A percentile compares a stretch with the other conserved stretches of the same genome.
Evolutionary conservation across 2,113 vertebrate species (phyloP).

Genomic region (Microcebus murinus): DNA sequence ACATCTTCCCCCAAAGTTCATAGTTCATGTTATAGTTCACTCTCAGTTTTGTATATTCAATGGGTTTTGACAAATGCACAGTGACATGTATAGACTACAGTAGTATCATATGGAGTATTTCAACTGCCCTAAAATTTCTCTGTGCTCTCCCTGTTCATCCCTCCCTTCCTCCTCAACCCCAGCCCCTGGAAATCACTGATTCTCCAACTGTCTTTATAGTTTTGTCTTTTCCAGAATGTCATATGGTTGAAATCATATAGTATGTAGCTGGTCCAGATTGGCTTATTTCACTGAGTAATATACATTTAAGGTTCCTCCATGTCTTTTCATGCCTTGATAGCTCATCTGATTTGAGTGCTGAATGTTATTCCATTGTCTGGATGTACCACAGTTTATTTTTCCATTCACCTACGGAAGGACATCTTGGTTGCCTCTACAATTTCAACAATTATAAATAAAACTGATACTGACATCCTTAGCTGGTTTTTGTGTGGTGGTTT

Average conservation of each 20-base stretch:
- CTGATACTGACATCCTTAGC: no score
- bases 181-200: neutral
- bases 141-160: neutral
- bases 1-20: neutral
- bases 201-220: neutral
- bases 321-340: neutral
- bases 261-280: neutral
- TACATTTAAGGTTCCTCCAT: neutral
- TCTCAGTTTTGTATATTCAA: neutral
- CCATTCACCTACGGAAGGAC: no score
- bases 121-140: neutral
- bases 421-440: no score
- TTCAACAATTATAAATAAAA: no score
- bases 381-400: no score
- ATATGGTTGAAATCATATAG: neutral
- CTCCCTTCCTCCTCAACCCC: neutral
- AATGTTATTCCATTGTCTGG: no score
- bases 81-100: neutral
- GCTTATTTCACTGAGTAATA: neutral
- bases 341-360: no score
- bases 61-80: neutral
- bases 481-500: no score
- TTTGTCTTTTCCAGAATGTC: neutral
- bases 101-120: neutral
- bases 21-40: neutral